Percentiles rank a stretch among this genome's conserved stretches.
These are phyloP conservation scores for Tetraodon nigroviridis DNA, from an alignment of 2,113 vertebrate genomes.

Conservation along the genomic window DNA sequence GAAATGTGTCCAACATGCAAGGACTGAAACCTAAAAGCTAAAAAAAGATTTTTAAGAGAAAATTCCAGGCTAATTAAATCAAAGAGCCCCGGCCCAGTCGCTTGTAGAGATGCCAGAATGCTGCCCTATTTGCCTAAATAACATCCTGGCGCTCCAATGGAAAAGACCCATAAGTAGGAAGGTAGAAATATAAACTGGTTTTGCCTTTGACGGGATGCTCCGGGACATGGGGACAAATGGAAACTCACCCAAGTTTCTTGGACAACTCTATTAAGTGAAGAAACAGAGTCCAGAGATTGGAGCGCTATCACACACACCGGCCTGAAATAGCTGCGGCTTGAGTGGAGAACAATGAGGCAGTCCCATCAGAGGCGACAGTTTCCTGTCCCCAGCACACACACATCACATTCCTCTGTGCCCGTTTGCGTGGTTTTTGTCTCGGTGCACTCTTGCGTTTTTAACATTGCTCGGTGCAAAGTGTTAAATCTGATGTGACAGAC, in stretches of 20 bases:
- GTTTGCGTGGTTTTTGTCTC: constrained; percentile 14
- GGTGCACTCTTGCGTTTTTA: constrained; percentile 3
- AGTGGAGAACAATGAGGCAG: constrained; percentile 60
- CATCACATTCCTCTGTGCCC: constrained; percentile 50
- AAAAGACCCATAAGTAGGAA: background rate
- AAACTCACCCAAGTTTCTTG: background rate
- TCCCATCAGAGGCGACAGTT: constrained; percentile 43
- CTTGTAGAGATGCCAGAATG: constrained; percentile 13
- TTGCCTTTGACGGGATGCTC: too few species aligned
- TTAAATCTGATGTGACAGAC: background rate
- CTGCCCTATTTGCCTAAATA: constrained; percentile 31
- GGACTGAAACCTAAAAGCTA: constrained; percentile 7
- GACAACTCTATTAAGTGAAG: background rate
- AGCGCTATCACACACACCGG: background rate
- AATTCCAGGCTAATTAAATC: constrained; percentile 11
- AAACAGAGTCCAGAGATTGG: background rate
- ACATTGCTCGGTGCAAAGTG: constrained; percentile 1
- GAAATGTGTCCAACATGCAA: constrained; percentile 2
- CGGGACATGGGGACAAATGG: too few species aligned
- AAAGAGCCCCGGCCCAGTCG: constrained; percentile 10
- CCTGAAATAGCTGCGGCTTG: constrained; percentile 56
- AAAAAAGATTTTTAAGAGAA: background rate
- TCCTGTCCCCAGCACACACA: constrained; percentile 57
- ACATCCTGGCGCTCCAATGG: background rate
- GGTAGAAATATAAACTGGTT: background rate